Conservation (phyloP, 2,888 invertebrate genomes). For the Lagria hirta region DNA sequence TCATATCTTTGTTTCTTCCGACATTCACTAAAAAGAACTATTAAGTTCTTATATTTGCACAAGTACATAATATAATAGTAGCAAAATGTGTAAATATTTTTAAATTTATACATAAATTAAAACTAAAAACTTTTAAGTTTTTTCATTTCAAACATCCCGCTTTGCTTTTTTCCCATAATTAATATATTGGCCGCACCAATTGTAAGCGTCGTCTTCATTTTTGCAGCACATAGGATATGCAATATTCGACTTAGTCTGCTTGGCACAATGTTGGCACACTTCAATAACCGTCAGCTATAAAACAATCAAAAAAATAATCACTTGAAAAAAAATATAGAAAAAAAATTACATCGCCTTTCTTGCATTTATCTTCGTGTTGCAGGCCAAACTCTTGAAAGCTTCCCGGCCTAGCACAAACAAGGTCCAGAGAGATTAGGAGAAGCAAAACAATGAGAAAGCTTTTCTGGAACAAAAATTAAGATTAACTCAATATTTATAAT, state of each 20-base stretch:
- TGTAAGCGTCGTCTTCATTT: slow-evolving; percentile 58
- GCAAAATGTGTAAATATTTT: too few species aligned
- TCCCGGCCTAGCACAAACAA: slow-evolving; percentile 15
- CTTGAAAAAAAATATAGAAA: slow-evolving; percentile 11
- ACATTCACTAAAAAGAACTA: too few species aligned
- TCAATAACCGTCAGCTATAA: slow-evolving; percentile 48
- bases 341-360: slow-evolving; percentile 17
- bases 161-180: slow-evolving; percentile 55
- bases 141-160: too few species aligned
- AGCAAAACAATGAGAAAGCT: too few species aligned
- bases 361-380: slow-evolving; percentile 18
- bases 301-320: slow-evolving; percentile 12
- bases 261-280: slow-evolving; percentile 64
- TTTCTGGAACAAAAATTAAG: too few species aligned
- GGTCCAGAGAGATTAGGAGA: too few species aligned
- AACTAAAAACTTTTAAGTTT: too few species aligned
- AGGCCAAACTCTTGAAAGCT: slow-evolving; percentile 17
- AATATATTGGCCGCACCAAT: slow-evolving; percentile 62
- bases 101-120: too few species aligned
- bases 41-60: too few species aligned
- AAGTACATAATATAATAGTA: too few species aligned
- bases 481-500: too few species aligned
- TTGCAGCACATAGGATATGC: slow-evolving; percentile 65
- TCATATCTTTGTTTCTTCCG: too few species aligned
- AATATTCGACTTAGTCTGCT: slow-evolving; percentile 60